Evolutionary conservation across 1,140 invertebrate species (phyloP).

Genomic region (Drosophila equinoxialis): DNA sequence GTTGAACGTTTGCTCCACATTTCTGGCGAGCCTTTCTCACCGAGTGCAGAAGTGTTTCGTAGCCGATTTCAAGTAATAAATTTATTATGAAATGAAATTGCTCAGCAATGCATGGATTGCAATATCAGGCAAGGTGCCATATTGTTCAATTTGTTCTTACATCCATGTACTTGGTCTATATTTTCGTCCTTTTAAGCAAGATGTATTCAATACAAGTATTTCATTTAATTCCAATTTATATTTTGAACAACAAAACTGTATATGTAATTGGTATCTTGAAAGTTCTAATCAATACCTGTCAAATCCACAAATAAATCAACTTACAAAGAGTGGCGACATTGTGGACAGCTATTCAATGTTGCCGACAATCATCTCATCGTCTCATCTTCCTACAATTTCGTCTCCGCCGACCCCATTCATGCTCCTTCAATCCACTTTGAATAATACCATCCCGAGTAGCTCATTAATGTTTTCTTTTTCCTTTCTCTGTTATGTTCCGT

Average conservation of each 20-base stretch:
- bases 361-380: slow-evolving; percentile 1
- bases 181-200: too few relatives aligned
- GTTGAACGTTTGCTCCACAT: slow-evolving; percentile 61
- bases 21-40: slow-evolving; percentile 51
- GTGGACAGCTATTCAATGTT: slow-evolving; percentile 3
- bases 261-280: background rate
- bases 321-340: slow-evolving; percentile 28
- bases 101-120: background rate
- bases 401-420: too few relatives aligned
- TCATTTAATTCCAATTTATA: too few relatives aligned
- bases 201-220: too few relatives aligned
- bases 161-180: too few relatives aligned
- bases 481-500: slow-evolving; percentile 38
- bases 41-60: slow-evolving; percentile 13
- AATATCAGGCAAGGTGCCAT: background rate
- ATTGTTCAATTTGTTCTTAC: too few relatives aligned
- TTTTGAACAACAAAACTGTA: too few relatives aligned
- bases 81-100: slow-evolving; percentile 9
- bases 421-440: slow-evolving; percentile 29
- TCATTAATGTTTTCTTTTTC: slow-evolving; percentile 49
- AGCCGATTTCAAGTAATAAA: slow-evolving; percentile 1
- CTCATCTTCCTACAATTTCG: background rate
- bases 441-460: slow-evolving; percentile 52
- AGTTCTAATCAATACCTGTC: slow-evolving; percentile 60
- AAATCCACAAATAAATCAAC: slow-evolving; percentile 55